Conservation (phyloP, 2,888 invertebrate species). For the Coelopa pilipes region DNA sequence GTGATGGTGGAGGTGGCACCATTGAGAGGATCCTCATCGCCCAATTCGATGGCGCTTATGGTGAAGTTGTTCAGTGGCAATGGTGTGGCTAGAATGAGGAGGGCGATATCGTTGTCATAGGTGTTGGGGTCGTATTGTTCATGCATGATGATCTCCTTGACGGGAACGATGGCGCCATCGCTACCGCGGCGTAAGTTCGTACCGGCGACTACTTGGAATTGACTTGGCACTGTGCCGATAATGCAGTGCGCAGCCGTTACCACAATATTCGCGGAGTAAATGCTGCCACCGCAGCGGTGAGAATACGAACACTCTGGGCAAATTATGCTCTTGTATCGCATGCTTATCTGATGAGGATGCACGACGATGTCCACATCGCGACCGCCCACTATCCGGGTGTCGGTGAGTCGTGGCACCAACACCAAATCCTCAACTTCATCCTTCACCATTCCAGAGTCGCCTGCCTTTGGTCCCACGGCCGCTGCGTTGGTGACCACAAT, state of each 20-base stretch:
- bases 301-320: slow-evolving; percentile 44
- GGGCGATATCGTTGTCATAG: slow-evolving; percentile 71
- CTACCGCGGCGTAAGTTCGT: slow-evolving; percentile 67
- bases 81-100: slow-evolving; percentile 56
- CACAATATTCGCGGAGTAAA: slow-evolving; percentile 60
- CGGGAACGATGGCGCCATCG: slow-evolving; percentile 68
- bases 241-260: slow-evolving; percentile 68
- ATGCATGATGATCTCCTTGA: slow-evolving; percentile 68
- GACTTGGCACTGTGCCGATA: slow-evolving; percentile 47
- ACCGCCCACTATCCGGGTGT: slow-evolving; percentile 59
- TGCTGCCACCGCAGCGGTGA: slow-evolving; percentile 68
- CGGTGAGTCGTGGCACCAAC: slow-evolving; percentile 16
- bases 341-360: slow-evolving; percentile 56
- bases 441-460: neutral
- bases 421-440: neutral
- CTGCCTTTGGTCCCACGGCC: neutral
- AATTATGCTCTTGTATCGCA: slow-evolving; percentile 51
- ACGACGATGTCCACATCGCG: slow-evolving; percentile 47
- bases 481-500: slow-evolving; percentile 40
- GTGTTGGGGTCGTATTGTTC: slow-evolving; percentile 64
- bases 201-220: slow-evolving; percentile 68
- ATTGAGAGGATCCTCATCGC: slow-evolving; percentile 20
- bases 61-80: slow-evolving; percentile 55
- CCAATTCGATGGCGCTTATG: slow-evolving; percentile 51
- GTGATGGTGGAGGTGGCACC: slow-evolving; percentile 42